Conservation (phyloP, 1,140 invertebrate genomes). For the Drosophila pruinosa region DNA sequence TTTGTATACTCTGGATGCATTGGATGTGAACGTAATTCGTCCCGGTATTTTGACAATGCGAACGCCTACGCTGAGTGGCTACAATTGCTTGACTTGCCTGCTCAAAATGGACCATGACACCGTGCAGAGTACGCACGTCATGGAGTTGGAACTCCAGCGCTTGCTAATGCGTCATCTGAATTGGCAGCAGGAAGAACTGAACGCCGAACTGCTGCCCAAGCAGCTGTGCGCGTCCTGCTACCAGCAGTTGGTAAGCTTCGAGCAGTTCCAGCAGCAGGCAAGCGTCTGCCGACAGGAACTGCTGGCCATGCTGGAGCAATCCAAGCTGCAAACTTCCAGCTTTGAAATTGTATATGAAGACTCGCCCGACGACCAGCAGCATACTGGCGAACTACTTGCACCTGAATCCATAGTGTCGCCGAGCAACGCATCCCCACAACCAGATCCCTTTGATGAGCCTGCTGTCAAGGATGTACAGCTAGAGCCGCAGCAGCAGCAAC, state of each 20-base stretch:
- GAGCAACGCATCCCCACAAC: slow-evolving; percentile 4
- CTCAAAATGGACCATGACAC: slow-evolving; percentile 27
- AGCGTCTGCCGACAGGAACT: slow-evolving; percentile 30
- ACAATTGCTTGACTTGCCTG: slow-evolving; percentile 60
- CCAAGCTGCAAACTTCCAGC: neutral
- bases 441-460: slow-evolving; percentile 55
- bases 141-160: slow-evolving; percentile 26
- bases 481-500: neutral
- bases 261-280: slow-evolving; percentile 42
- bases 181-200: slow-evolving; percentile 4
- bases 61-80: neutral
- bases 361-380: neutral
- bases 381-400: neutral
- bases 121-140: neutral
- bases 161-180: slow-evolving; percentile 25
- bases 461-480: neutral
- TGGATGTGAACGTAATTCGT: neutral
- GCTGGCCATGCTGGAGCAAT: slow-evolving; percentile 20
- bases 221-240: slow-evolving; percentile 43
- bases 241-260: slow-evolving; percentile 21
- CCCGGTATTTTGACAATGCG: neutral
- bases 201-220: slow-evolving; percentile 22
- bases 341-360: slow-evolving; percentile 57
- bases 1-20: no score
- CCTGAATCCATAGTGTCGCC: neutral